Evolutionary conservation across 2,113 vertebrate genomes (phyloP), one percentile per base, ranked within the genome.

Genomic region (Phrynocephalus versicolor): DNA sequence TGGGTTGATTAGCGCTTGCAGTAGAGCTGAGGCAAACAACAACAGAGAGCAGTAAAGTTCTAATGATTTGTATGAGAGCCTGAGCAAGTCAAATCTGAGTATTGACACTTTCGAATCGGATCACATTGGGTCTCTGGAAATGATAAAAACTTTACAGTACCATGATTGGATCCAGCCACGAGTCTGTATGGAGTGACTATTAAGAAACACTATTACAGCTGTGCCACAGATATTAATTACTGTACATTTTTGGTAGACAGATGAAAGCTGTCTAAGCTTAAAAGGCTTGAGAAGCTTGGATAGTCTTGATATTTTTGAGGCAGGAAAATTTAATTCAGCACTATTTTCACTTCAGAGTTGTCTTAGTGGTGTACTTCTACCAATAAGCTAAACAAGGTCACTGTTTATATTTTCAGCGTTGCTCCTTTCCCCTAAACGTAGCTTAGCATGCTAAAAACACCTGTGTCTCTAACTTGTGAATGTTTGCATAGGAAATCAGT

Each of bases 401-500:
- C 13, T 51, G 19, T 51, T 62, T 45, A 70, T 45, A 23, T 8
- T 14, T 81, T 86, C 33, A 37, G 55, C 33, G 37, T 9, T 35
- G 45, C 45, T 51, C 39, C 33, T 27, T 12, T 6, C 8, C 62
- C 71, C 72, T 62, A 65, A 65, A 35, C 25, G 19, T 55, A 67
- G 30, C 10, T 27, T 75, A 74, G 67, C 3, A 18, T 27, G 45
- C 41, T 62, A 62, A 79, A 23, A 60, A 72, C 27, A 25, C 39
- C 33, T 72, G 16, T 64, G 33, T 10, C 27, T 79, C 51, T 73
- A 45, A 21, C 23, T 12, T 65, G 27, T 51, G 21, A 45, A 79
- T 65, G 57, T 88, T 81, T 51, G 45, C 45, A 87, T 79, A 73
- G 80, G 85, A 62, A 89, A 6, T 78, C 84, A 75, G 85, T 89